Conservation (phyloP, 2,797 vertebrate species). For the Microctenopoma stevenorrisi region DNA sequence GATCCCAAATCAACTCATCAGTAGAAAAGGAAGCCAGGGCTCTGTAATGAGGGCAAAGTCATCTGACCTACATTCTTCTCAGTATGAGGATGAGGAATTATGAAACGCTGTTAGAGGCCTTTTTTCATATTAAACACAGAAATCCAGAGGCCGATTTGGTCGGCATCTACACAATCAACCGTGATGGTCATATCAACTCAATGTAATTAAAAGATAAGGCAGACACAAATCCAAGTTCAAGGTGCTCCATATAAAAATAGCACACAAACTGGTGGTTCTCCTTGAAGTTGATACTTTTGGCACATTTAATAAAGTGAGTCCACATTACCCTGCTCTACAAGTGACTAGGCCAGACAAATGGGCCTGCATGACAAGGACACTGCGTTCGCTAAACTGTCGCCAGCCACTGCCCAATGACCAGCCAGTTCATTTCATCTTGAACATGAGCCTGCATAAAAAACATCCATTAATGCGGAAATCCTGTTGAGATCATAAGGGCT, state of each 20-base stretch:
- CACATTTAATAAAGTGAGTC: conserved; percentile 77
- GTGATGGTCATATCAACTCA: conserved; percentile 50
- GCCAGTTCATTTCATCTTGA: conserved; percentile 54
- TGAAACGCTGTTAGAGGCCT: conserved; percentile 37
- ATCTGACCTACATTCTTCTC: conserved; percentile 72
- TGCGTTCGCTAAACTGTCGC: conserved; percentile 56
- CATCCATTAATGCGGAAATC: conserved; percentile 64
- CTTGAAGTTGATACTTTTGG: conserved; percentile 75
- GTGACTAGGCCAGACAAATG: conserved; percentile 61
- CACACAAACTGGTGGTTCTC: conserved; percentile 64
- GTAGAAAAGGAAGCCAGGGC: conserved; percentile 52
- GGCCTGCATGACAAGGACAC: conserved; percentile 76
- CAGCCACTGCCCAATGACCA: conserved; percentile 29
- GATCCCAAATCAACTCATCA: conserved; percentile 65
- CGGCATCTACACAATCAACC: conserved; percentile 35
- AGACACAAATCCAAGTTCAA: conserved; percentile 39
- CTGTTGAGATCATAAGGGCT: conserved; percentile 54
- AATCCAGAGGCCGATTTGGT: conserved; percentile 30
- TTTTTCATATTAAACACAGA: conserved; percentile 35
- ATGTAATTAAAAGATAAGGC: conserved; percentile 64
- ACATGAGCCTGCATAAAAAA: conserved; percentile 71
- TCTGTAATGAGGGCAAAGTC: conserved; percentile 71
- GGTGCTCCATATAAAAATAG: conserved; percentile 58
- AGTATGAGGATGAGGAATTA: conserved; percentile 42
- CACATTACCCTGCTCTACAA: conserved; percentile 53